Evolutionary conservation across 2,113 vertebrate species (phyloP).

Genomic region (Chaetodon trifascialis): DNA sequence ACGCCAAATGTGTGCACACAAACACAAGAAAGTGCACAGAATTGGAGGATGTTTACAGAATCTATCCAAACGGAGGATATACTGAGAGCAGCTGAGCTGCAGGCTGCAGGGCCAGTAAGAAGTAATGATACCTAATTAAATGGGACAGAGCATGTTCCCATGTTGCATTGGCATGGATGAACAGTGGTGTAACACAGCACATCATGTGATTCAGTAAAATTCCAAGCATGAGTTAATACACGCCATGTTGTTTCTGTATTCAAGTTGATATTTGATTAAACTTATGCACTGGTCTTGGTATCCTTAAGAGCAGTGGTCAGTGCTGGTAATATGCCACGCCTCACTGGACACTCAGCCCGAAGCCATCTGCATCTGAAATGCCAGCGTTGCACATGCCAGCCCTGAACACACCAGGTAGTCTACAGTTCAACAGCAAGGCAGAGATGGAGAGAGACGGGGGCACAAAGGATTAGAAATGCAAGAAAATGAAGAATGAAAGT

Average conservation of each 20-base stretch:
- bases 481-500: slow-evolving; percentile 42
- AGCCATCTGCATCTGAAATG: slow-evolving; percentile 45
- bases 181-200: slow-evolving; percentile 21
- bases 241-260: slow-evolving; percentile 9
- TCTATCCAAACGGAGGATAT: slow-evolving; percentile 44
- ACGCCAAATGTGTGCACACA: slow-evolving; percentile 34
- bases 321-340: slow-evolving; percentile 45
- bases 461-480: slow-evolving; percentile 32
- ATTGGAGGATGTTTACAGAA: slow-evolving; percentile 45
- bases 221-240: slow-evolving; percentile 41
- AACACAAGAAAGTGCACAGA: slow-evolving; percentile 25
- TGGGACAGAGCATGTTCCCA: slow-evolving; percentile 54
- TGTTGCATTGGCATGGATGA: slow-evolving; percentile 34
- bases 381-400: slow-evolving; percentile 37
- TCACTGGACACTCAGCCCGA: slow-evolving; percentile 43
- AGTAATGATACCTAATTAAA: slow-evolving; percentile 74
- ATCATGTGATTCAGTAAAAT: slow-evolving; percentile 56
- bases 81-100: slow-evolving; percentile 48
- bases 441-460: slow-evolving; percentile 15
- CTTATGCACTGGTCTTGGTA: slow-evolving; percentile 8
- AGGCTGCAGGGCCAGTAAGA: slow-evolving; percentile 46
- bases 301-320: slow-evolving; percentile 29
- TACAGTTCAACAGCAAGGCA: slow-evolving; percentile 11
- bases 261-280: background rate
- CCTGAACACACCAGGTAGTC: slow-evolving; percentile 40